Conservation (phyloP, 2,797 vertebrate species). For the Chaunax sp. region DNA sequence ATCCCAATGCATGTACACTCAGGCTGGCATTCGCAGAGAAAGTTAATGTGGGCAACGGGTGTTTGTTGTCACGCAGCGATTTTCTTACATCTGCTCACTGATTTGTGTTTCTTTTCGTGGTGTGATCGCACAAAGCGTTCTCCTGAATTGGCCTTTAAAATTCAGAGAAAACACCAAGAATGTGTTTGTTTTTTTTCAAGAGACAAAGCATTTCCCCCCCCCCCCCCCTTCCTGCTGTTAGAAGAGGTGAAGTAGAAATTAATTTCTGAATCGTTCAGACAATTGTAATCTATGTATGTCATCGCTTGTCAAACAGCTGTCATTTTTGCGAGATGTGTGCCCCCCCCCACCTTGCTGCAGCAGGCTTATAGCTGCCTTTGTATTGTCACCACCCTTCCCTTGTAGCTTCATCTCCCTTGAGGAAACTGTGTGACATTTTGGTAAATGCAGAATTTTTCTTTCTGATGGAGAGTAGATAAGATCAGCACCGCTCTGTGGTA, state of each 20-base stretch:
- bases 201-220: background rate
- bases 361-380: too few species aligned
- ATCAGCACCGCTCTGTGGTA: background rate
- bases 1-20: slow-evolving; percentile 51
- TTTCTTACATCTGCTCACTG: slow-evolving; percentile 1
- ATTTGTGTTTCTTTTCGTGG: slow-evolving; percentile 36
- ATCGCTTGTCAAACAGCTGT: slow-evolving; percentile 53
- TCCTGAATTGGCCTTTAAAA: slow-evolving; percentile 70
- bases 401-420: slow-evolving; percentile 25
- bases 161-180: slow-evolving; percentile 40
- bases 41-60: slow-evolving; percentile 28
- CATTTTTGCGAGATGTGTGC: slow-evolving; percentile 16
- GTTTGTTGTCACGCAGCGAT: slow-evolving; percentile 19
- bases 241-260: slow-evolving; percentile 30
- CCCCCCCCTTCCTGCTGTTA: slow-evolving; percentile 15
- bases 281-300: slow-evolving; percentile 56
- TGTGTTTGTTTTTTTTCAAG: slow-evolving; percentile 23
- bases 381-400: slow-evolving; percentile 14
- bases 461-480: background rate
- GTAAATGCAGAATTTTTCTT: background rate
- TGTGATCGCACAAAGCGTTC: slow-evolving; percentile 25
- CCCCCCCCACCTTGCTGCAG: too few species aligned
- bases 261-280: slow-evolving; percentile 52
- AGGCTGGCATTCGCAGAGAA: slow-evolving; percentile 61
- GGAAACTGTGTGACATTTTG: slow-evolving; percentile 39